These are phyloP conservation scores for Bos indicus DNA, from an alignment of 2,113 vertebrate genomes.

Conservation along the genomic window DNA sequence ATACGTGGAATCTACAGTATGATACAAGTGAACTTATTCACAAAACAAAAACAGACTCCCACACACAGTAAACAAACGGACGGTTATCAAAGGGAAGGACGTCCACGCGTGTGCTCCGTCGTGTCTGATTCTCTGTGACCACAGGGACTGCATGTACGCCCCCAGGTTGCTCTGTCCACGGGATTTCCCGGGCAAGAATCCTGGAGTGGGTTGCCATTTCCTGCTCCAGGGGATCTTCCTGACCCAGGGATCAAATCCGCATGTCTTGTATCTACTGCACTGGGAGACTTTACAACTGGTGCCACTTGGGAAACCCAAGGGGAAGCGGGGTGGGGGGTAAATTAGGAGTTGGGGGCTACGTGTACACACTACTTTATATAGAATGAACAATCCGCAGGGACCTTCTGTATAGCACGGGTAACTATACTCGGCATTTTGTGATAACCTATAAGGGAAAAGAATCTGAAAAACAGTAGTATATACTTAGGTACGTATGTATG, in stretches of 20 bases:
- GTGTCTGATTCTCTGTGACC: neutral
- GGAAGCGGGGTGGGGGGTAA: neutral
- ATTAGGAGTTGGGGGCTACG: neutral
- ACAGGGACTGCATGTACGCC: neutral
- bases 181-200: neutral
- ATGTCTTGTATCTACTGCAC: neutral
- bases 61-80: neutral
- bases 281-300: neutral
- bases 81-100: neutral
- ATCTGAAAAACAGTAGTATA: neutral
- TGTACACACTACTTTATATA: neutral
- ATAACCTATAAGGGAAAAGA: neutral
- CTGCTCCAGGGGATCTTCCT: neutral
- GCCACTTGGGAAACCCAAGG: neutral
- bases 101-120: fast-evolving
- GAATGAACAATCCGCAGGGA: neutral
- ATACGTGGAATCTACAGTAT: neutral
- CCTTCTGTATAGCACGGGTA: neutral
- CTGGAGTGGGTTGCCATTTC: neutral
- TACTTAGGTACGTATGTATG: neutral
- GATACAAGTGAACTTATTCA: neutral
- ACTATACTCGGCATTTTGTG: neutral
- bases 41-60: neutral
- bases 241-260: neutral
- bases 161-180: neutral